Percentiles rank a stretch among this genome's conserved stretches.
phyloP scores from a whole-genome alignment of 1,140 invertebrate genomes.

The Saccostrea cuccullata region DNA sequence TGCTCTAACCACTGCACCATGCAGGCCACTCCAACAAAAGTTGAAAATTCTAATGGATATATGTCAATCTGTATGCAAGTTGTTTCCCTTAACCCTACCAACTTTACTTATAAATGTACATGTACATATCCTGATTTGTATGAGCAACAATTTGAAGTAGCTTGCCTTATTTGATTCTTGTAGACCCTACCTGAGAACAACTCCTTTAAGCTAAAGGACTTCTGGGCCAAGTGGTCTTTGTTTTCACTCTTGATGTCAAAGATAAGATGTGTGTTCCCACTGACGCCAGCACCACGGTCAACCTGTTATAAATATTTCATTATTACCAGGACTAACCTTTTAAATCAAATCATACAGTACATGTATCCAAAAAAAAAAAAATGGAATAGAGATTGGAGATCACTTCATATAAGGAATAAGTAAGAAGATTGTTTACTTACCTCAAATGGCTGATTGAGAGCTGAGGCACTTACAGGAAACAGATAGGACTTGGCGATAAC shows the following conservation, averaged over 20 bases:
- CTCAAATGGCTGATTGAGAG: conserved; percentile 61
- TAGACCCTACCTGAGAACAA: conserved; percentile 59
- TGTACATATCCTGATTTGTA: too few species aligned
- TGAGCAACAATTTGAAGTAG: too few species aligned
- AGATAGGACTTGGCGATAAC: conserved; percentile 62
- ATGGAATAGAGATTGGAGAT: too few species aligned
- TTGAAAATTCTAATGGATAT: too few species aligned
- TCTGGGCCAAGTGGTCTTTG: conserved; percentile 64
- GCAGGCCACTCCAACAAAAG: too few species aligned
- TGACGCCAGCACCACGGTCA: conserved; percentile 65
- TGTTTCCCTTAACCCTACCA: too few species aligned
- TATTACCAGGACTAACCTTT: too few species aligned
- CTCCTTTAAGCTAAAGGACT: conserved; percentile 58
- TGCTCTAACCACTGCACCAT: too few species aligned
- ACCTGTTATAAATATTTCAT: conserved; percentile 50
- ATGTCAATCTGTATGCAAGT: too few species aligned
- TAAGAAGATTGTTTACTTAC: conserved; percentile 38
- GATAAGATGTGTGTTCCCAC: conserved; percentile 59
- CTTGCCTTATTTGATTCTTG: not conserved
- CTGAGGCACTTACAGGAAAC: conserved; percentile 47
- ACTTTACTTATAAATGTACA: too few species aligned
- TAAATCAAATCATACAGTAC: too few species aligned
- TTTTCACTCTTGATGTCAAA: conserved; percentile 68
- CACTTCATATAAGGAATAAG: not conserved
- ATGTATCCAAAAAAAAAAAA: too few species aligned